phyloP scores from a whole-genome alignment of 2,888 invertebrate genomes.

The Papilio demoleus region DNA sequence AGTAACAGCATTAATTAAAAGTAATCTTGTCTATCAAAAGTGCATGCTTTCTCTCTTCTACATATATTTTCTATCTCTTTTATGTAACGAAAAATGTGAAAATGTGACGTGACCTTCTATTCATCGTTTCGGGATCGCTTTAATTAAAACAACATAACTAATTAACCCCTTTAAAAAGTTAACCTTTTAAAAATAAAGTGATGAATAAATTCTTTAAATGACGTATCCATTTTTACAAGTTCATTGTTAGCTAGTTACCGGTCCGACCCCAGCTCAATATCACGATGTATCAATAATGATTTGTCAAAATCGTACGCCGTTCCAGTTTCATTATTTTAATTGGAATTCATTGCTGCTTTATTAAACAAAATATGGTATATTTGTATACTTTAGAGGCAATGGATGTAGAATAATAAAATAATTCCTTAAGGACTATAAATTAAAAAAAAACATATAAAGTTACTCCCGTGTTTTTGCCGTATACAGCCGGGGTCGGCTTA shows the following conservation, averaged over 20 bases:
- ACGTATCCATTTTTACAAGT: slow-evolving; percentile 36
- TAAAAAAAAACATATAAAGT: too few relatives aligned
- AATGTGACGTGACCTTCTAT: slow-evolving; percentile 1
- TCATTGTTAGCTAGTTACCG: slow-evolving; percentile 28
- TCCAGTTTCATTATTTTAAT: slow-evolving; percentile 37
- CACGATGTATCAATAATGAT: slow-evolving; percentile 69
- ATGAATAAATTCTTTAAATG: slow-evolving; percentile 34
- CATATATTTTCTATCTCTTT: background rate
- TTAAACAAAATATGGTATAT: background rate
- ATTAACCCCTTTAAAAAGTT: too few relatives aligned
- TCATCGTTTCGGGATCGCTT: background rate
- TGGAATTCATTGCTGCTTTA: background rate
- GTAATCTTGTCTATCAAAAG: background rate
- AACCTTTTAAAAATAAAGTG: too few relatives aligned
- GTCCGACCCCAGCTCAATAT: slow-evolving; percentile 46
- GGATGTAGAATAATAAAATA: background rate
- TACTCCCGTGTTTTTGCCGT: too few relatives aligned
- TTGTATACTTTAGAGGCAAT: background rate
- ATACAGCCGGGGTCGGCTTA: too few relatives aligned
- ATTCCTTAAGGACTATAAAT: background rate
- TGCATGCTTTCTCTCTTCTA: too few relatives aligned
- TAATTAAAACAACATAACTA: background rate
- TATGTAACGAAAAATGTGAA: background rate
- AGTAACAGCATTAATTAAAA: too few relatives aligned
- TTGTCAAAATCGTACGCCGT: slow-evolving; percentile 61